phyloP scores from a whole-genome alignment of 2,888 invertebrate species.

The Germaria angustata region DNA sequence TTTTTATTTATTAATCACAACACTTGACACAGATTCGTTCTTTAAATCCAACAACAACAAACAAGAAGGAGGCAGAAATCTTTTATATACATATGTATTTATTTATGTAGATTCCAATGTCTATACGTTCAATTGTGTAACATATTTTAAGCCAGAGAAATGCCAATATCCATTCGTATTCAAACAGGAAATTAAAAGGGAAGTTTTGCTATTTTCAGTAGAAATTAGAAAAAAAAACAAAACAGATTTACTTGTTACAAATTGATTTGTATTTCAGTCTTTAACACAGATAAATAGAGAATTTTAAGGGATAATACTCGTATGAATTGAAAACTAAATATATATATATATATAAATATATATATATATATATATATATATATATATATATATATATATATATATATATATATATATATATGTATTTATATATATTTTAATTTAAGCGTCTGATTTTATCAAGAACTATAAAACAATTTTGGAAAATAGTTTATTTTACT shows the following conservation, averaged over 20 bases:
- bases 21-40: slow-evolving; percentile 42
- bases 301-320: background rate
- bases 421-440: too few relatives aligned
- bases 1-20: slow-evolving; percentile 40
- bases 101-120: background rate
- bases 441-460: too few relatives aligned
- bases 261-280: background rate
- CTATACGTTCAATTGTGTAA: background rate
- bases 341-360: too few relatives aligned
- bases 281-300: background rate
- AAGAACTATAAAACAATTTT: too few relatives aligned
- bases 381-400: too few relatives aligned
- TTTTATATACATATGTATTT: background rate
- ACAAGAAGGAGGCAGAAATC: background rate
- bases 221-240: too few relatives aligned
- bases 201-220: too few relatives aligned
- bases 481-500: too few relatives aligned
- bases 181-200: slow-evolving; percentile 9
- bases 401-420: too few relatives aligned
- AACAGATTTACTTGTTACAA: too few relatives aligned
- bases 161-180: background rate
- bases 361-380: too few relatives aligned
- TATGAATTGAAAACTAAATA: too few relatives aligned
- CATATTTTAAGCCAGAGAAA: background rate
- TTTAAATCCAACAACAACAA: background rate